Conservation (phyloP, 2,113 vertebrate genomes). For the Cyphomyrus plagiostoma region DNA sequence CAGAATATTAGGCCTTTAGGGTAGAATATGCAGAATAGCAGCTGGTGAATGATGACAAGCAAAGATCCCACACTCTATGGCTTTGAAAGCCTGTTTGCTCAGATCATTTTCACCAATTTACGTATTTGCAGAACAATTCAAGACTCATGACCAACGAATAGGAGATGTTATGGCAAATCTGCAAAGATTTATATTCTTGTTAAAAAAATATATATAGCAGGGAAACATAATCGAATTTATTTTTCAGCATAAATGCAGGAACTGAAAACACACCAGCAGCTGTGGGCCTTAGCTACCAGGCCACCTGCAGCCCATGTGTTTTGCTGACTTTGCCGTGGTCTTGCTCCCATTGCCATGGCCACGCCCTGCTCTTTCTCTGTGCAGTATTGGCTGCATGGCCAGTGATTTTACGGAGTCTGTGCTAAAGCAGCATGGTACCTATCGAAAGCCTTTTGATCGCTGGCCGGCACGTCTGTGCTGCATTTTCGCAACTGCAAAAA, state of each 20-base stretch:
- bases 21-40: background rate
- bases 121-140: background rate
- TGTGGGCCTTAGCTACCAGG: background rate
- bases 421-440: background rate
- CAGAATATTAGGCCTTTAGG: background rate
- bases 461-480: background rate
- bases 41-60: background rate
- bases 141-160: background rate
- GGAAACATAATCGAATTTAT: background rate
- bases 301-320: background rate
- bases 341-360: background rate
- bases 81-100: background rate
- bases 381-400: background rate
- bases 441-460: background rate
- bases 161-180: background rate
- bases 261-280: background rate
- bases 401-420: background rate
- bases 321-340: background rate
- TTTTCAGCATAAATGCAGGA: background rate
- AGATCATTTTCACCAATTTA: background rate
- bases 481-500: background rate
- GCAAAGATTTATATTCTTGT: background rate
- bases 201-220: background rate
- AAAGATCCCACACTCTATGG: background rate
- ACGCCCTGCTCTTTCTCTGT: background rate